phyloP scores from a whole-genome alignment of 2,113 vertebrate species.

The Burhinus bistriatus region DNA sequence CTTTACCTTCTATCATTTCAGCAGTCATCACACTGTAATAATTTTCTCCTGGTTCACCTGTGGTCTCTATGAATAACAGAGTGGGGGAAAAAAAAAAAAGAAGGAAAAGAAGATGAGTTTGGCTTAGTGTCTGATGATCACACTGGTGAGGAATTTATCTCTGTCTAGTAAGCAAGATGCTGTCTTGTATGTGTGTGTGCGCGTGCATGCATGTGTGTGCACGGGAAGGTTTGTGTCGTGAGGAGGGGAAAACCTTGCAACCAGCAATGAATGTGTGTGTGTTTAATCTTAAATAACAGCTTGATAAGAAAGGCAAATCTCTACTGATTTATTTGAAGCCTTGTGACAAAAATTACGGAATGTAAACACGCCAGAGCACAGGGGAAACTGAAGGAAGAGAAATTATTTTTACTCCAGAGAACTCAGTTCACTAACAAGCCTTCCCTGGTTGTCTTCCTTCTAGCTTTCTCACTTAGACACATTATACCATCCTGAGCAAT shows the following conservation, averaged over 20 bases:
- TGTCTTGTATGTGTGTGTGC: background rate
- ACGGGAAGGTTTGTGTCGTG: background rate
- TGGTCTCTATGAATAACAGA: conserved; percentile 76
- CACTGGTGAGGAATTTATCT: conserved; percentile 65
- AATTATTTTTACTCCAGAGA: conserved; percentile 32
- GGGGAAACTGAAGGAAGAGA: background rate
- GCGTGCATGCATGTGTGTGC: accelerated
- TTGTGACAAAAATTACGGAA: conserved; percentile 45
- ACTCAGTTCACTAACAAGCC: background rate
- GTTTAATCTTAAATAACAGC: conserved; percentile 29
- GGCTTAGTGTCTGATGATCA: conserved; percentile 63
- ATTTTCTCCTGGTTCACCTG: conserved; percentile 76
- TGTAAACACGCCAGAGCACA: background rate
- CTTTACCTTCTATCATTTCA: conserved; percentile 80
- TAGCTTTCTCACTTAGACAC: background rate
- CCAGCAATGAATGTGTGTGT: background rate
- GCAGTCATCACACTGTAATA: conserved; percentile 77
- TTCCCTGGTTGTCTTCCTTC: background rate
- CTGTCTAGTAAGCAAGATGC: conserved; percentile 61
- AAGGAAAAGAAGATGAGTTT: conserved; percentile 65
- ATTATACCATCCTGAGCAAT: background rate
- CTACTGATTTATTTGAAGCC: conserved; percentile 57
- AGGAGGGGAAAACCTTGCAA: background rate
- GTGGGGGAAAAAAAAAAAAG: background rate
- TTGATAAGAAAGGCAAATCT: conserved; percentile 33